These are phyloP conservation scores for Ochropacha duplaris DNA, from an alignment of 2,888 invertebrate species.

Conservation along the genomic window DNA sequence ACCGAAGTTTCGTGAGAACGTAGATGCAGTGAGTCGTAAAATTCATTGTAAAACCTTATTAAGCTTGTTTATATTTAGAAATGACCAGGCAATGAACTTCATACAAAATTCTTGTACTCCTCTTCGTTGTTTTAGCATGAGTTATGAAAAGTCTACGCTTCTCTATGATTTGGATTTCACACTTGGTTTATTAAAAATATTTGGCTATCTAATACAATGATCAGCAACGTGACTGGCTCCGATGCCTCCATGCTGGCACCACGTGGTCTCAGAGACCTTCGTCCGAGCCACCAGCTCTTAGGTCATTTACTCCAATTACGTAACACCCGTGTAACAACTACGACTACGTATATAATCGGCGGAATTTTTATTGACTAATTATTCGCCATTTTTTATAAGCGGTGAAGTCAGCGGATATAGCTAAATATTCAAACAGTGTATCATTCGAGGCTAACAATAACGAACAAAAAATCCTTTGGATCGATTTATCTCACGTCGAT, in stretches of 20 bases:
- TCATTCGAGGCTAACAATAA: slow-evolving; percentile 80
- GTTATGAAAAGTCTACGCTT: background rate
- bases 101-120: background rate
- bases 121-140: background rate
- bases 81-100: slow-evolving; percentile 18
- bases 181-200: background rate
- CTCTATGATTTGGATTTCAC: background rate
- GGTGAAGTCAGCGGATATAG: slow-evolving; percentile 82
- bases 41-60: slow-evolving; percentile 12
- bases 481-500: slow-evolving; percentile 71
- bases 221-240: background rate
- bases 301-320: slow-evolving; percentile 82
- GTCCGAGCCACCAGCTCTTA: slow-evolving; percentile 64
- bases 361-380: slow-evolving; percentile 83
- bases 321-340: slow-evolving; percentile 78
- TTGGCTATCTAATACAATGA: background rate
- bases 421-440: slow-evolving; percentile 82
- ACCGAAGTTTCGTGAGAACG: slow-evolving; percentile 39
- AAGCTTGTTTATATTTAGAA: slow-evolving; percentile 11
- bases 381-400: slow-evolving; percentile 79
- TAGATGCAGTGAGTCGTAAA: slow-evolving; percentile 16
- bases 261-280: slow-evolving; percentile 70
- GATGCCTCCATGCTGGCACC: slow-evolving; percentile 39
- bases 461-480: slow-evolving; percentile 65
- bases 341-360: slow-evolving; percentile 72